Percentiles rank a stretch among this genome's conserved stretches.
Conservation (phyloP, 1,140 invertebrate species). For the Dermatophagoides farinae region DNA sequence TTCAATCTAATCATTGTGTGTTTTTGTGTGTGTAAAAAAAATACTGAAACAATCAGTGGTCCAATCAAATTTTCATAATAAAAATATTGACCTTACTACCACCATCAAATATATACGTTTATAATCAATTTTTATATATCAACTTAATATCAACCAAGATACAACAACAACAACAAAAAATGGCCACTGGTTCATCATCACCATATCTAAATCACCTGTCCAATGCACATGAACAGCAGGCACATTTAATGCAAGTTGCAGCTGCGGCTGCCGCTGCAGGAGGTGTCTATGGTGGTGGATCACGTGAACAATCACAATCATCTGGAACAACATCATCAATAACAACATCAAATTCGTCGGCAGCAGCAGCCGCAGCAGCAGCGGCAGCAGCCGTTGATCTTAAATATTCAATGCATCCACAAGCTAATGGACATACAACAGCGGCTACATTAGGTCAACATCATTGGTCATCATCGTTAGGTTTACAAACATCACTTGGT, state of each 20-base stretch:
- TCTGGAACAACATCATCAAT: no score
- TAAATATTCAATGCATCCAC: constrained; percentile 3
- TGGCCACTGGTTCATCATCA: neutral
- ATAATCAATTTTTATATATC: no score
- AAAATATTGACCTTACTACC: no score
- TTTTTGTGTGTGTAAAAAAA: no score
- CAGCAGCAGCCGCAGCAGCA: neutral
- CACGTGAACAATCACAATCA: neutral
- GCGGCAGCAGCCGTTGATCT: neutral
- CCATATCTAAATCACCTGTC: neutral
- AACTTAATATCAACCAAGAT: no score
- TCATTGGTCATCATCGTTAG: neutral
- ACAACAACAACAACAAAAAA: no score
- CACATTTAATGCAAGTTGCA: neutral
- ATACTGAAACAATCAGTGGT: no score
- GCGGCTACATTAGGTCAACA: neutral
- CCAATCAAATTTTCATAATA: no score
- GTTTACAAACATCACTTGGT: neutral
- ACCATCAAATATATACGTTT: no score
- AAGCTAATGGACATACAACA: neutral
- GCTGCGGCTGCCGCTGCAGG: neutral
- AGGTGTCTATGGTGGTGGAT: neutral
- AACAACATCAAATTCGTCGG: neutral
- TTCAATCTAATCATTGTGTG: no score
- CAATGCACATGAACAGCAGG: neutral